A percentile compares a stretch with the other conserved stretches of the same genome.
Evolutionary conservation across 2,113 vertebrate species (phyloP).

Genomic region (Trichomycterus rosablanca): DNA sequence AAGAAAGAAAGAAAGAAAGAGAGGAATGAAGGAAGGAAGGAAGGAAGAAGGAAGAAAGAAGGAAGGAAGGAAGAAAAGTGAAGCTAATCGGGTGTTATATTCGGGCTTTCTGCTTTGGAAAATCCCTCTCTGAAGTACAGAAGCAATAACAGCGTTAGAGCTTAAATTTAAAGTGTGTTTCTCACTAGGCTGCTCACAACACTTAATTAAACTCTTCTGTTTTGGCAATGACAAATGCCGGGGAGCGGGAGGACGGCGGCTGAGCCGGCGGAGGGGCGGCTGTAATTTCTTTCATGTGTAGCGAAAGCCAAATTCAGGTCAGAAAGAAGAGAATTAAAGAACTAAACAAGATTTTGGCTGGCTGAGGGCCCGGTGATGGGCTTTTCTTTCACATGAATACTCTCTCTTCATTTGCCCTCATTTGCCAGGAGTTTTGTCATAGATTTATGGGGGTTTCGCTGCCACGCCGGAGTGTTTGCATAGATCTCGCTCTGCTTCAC

Average conservation of each 20-base stretch:
- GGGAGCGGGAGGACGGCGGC: constrained; percentile 79
- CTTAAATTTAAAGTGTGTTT: constrained; percentile 99
- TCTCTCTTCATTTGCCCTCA: constrained; percentile 53
- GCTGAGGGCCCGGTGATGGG: constrained; percentile 66
- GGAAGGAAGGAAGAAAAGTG: not conserved
- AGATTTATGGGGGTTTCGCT: constrained; percentile 66
- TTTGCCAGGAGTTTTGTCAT: constrained; percentile 62
- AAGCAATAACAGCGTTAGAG: constrained; percentile 92
- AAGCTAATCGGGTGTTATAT: constrained; percentile 21
- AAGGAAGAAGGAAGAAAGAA: not conserved
- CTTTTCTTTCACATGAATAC: constrained; percentile 66
- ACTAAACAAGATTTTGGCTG: constrained; percentile 77
- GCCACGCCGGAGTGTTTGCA: constrained; percentile 51
- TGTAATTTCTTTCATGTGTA: constrained; percentile 88
- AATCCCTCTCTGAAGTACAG: constrained; percentile 90
- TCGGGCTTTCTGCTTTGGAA: constrained; percentile 81
- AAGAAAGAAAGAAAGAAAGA: not conserved
- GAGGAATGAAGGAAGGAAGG: not conserved
- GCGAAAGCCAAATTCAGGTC: constrained; percentile 82
- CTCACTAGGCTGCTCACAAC: constrained; percentile 99
- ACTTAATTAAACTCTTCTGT: constrained; percentile 99
- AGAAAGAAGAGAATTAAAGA: constrained; percentile 79
- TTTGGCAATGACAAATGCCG: constrained; percentile 99
- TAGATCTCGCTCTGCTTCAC: constrained; percentile 48
- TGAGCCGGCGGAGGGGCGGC: constrained; percentile 83